A percentile compares a stretch with the other conserved stretches of the same genome.
These are phyloP conservation scores for Saturnia japonica DNA, from an alignment of 2,888 invertebrate genomes.

Conservation along the genomic window DNA sequence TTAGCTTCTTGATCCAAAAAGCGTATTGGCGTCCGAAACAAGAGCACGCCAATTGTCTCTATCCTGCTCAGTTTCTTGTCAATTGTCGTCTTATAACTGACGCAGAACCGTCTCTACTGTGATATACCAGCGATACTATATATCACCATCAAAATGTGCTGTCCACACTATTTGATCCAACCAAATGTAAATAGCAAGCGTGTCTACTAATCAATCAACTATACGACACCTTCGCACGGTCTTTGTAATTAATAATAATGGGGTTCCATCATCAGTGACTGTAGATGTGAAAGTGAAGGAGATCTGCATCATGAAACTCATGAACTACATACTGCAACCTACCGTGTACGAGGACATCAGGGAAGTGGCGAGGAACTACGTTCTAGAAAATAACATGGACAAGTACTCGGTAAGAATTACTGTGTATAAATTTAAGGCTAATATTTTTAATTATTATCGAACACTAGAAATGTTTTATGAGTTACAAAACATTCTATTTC, in stretches of 20 bases:
- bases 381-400: slow-evolving; percentile 81
- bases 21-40: no score
- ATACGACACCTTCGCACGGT: not conserved
- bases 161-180: not conserved
- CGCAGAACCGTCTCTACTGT: no score
- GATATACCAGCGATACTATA: not conserved
- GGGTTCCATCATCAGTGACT: slow-evolving; percentile 61
- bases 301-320: slow-evolving; percentile 79
- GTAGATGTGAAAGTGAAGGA: slow-evolving; percentile 79
- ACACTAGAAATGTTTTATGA: not conserved
- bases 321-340: slow-evolving; percentile 83
- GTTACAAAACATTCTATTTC: not conserved
- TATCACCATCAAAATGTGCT: not conserved
- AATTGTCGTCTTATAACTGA: no score
- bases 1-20: no score
- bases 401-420: slow-evolving; percentile 73
- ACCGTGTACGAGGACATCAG: slow-evolving; percentile 82
- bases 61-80: no score
- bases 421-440: not conserved
- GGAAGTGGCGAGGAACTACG: slow-evolving; percentile 82
- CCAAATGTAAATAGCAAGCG: not conserved
- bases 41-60: no score
- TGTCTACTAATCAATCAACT: not conserved
- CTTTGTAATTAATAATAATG: not conserved
- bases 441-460: not conserved